Base-by-base conservation (phyloP, 2,113 vertebrate species). In the Crotalus helleri region DNA sequence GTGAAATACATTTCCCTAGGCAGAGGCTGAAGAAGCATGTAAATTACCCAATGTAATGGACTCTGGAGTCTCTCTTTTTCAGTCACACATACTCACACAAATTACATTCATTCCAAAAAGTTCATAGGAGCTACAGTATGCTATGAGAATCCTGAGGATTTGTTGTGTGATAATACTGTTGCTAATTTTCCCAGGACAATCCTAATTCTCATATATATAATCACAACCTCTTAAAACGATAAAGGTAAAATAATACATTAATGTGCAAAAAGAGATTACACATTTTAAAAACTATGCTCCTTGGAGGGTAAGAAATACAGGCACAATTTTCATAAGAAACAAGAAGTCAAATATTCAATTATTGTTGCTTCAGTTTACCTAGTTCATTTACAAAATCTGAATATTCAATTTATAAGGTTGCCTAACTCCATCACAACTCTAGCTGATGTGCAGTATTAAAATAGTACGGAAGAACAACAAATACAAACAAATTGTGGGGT, bases 1-100 rank as follows among this genome's bases (percentile, higher is more conserved):
- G 97, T 98, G 97, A 98, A 98, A 97, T 97, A 97, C 94, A 97
- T 96, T 97, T 97, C 97, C 96, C 97, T 95, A 61, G 93, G 97
- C 64, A 85, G 92, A 95, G 94, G 95, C 96, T 98, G 94, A 92
- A 97, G 95, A 96, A 97, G 96, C 96, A 96, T 96, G 97, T 97
- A 98, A 98, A 98, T 98, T 97, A 97, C 95, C 92, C 93, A 39
- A 91, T 94, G 96, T 97, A 97, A 97, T 97, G 95, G 97, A 96
- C 97, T 97, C 94, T 96, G 95, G 96, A 96, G 96, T 95, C 54
- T 93, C 90, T 94, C 92, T 85, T 91, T 92, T 92, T 92, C 94
- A 88, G 90, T 0, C 29, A 96, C 94, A 94, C 91, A 95, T 39
- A 93, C 12, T n/a, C 13, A 13, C 90, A 93, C 92, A 91, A 81